Evolutionary conservation across 1,140 invertebrate genomes (phyloP), one percentile per base, ranked within the genome.

Genomic region (Reticulitermes speratus): DNA sequence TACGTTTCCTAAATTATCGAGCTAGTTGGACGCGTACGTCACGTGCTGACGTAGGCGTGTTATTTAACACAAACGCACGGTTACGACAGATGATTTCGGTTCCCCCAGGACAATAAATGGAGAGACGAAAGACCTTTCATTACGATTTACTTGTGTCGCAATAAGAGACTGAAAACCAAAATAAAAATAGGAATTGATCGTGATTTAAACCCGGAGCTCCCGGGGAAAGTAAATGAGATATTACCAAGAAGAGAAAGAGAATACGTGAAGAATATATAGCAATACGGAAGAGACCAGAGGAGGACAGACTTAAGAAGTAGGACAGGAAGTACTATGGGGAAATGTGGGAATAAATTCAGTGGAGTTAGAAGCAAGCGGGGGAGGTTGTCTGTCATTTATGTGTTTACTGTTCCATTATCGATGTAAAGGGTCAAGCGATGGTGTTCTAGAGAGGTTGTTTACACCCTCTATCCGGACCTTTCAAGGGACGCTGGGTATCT

Each of bases 401-500:
- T 75, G 65, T 75, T 75, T 75, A 75, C 65, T 30, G 65, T 75
- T 75, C 65, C n/a, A 75, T 75, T 75, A 21, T 55, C 52, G 52
- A 55, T 19, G 52, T 55, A 38, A 38, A 38, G 38, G 19, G 45
- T 48, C 45, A 48, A 16, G 19, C 3, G 52, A 16, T 55, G 25
- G 65, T 30, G 14, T 11, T 25, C n/a, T 16, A 11, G 65, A 12
- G 65, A 25, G n/a, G n/a, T 75, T 75, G n/a, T 30, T 75, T 75
- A 75, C 65, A 75, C 65, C 6, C 65, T n/a, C 52, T 55, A 5
- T 55, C 19, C 52, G 52, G 52, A 16, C 45, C 3, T 8, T 65
- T 30, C 65, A 30, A 75, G 65, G 14, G 65, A n/a, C n/a, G 65
- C 25, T 75, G 65, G 21, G 59, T n/a, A 65, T 65, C 19, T 65